Evolutionary conservation across 2,797 vertebrate genomes (phyloP).

Genomic region (Graptemys geographica): DNA sequence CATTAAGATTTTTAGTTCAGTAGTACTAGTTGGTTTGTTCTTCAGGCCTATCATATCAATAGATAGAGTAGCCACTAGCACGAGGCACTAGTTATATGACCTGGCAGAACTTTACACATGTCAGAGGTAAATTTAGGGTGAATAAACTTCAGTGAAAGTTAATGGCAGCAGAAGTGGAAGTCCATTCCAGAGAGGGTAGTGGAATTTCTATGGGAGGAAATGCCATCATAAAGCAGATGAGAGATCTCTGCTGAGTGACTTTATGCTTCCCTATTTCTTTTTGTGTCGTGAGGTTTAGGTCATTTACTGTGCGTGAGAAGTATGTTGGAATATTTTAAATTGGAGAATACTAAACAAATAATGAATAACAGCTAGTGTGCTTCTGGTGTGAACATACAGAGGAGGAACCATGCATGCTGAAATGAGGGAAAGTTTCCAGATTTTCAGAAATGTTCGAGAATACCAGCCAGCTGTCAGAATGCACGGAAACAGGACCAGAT

Average conservation of each 20-base stretch:
- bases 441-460: neutral
- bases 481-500: neutral
- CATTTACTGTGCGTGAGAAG: neutral
- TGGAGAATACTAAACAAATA: neutral
- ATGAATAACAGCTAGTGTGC: neutral
- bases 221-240: neutral
- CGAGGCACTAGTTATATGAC: neutral
- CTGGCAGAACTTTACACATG: neutral
- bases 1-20: neutral
- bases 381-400: neutral
- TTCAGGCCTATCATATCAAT: neutral
- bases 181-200: rapidly evolving
- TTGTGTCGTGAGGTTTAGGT: neutral
- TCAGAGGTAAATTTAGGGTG: neutral
- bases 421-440: neutral
- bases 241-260: neutral
- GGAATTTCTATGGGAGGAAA: conserved; percentile 12
- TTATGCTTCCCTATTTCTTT: conserved; percentile 8
- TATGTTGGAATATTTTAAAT: conserved; percentile 14
- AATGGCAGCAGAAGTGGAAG: neutral
- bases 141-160: neutral
- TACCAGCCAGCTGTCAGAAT: neutral
- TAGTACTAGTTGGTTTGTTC: neutral
- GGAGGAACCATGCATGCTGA: neutral
- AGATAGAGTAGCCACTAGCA: neutral